Evolutionary conservation across 2,888 invertebrate genomes (phyloP), one percentile per base, ranked within the genome.

Genomic region (Salpingus planirostris): DNA sequence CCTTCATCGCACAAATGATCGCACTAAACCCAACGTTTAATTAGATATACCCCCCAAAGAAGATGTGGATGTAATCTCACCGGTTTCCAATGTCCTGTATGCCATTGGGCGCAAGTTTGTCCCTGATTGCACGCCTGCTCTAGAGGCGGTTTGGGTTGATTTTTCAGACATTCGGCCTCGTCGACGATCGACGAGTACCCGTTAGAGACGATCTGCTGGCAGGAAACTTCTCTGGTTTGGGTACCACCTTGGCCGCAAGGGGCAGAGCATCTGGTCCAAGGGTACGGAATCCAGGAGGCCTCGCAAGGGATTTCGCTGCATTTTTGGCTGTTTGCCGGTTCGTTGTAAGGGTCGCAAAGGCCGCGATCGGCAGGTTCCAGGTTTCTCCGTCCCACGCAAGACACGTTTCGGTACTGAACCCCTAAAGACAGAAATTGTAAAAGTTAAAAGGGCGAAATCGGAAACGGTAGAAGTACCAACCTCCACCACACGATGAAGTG

Each of bases 1-100:
- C 96, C 96, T 49, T 83, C 78, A 0, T 90, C 96, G 59, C 95
- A 96, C n/a, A 92, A 68, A 57, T 78, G 81, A 60, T 90, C 80
- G 53, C 93, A 95, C 82, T 90, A 53, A 15, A 48, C n/a, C n/a
- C n/a, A n/a, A n/a, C n/a, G n/a, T n/a, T n/a, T n/a, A n/a, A n/a
- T n/a, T n/a, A n/a, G n/a, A n/a, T n/a, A n/a, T n/a, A n/a, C n/a
- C n/a, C n/a, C n/a, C n/a, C n/a, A n/a, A n/a, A n/a, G n/a, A n/a
- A n/a, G n/a, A n/a, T n/a, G n/a, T n/a, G n/a, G n/a, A n/a, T n/a
- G 18, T 18, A 18, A 6, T 61, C 76, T 70, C 66, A 90, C 90
- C 46, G 89, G 84, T 58, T 80, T 82, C 96, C 96, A 97, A 3
- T 85, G 84, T 31, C 85, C 90, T 13, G 78, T 68, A 55, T 87